These are phyloP conservation scores for Shargacucullia verbasci DNA, from an alignment of 2,888 invertebrate species.

Conservation along the genomic window DNA sequence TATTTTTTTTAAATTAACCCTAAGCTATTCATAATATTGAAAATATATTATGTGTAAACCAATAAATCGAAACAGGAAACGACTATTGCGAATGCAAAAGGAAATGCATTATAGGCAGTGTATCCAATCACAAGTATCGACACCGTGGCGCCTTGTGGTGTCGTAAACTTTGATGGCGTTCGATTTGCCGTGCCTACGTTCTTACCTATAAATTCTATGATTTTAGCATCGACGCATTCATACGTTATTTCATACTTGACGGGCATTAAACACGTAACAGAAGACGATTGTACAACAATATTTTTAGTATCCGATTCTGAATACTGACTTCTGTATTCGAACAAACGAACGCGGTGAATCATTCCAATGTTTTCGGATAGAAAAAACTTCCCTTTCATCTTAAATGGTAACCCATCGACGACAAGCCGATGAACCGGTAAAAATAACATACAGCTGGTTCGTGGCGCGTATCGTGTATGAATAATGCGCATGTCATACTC, in stretches of 20 bases:
- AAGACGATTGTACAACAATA: constrained; percentile 21
- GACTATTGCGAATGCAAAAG: constrained; percentile 74
- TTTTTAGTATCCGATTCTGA: neutral
- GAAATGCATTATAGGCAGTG: constrained; percentile 72
- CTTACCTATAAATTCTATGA: constrained; percentile 48
- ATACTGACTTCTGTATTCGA: constrained; percentile 28
- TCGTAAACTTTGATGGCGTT: constrained; percentile 83
- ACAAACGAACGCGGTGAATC: constrained; percentile 42
- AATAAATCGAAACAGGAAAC: constrained; percentile 76
- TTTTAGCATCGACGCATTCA: constrained; percentile 44
- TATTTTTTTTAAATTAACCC: too few relatives aligned
- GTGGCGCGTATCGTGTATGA: constrained; percentile 81
- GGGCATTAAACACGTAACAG: constrained; percentile 18
- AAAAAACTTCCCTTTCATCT: constrained; percentile 61
- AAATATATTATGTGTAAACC: constrained; percentile 52
- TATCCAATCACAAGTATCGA: constrained; percentile 77
- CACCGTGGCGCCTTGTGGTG: constrained; percentile 76
- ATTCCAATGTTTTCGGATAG: constrained; percentile 49
- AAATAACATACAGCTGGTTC: constrained; percentile 84
- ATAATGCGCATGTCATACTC: constrained; percentile 87
- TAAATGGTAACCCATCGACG: constrained; percentile 62
- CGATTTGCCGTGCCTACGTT: constrained; percentile 65
- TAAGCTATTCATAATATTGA: constrained; percentile 38
- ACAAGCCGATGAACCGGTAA: constrained; percentile 83
- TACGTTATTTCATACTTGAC: constrained; percentile 25